Conservation (phyloP, 2,797 vertebrate genomes). For the Knipowitschia caucasica region DNA sequence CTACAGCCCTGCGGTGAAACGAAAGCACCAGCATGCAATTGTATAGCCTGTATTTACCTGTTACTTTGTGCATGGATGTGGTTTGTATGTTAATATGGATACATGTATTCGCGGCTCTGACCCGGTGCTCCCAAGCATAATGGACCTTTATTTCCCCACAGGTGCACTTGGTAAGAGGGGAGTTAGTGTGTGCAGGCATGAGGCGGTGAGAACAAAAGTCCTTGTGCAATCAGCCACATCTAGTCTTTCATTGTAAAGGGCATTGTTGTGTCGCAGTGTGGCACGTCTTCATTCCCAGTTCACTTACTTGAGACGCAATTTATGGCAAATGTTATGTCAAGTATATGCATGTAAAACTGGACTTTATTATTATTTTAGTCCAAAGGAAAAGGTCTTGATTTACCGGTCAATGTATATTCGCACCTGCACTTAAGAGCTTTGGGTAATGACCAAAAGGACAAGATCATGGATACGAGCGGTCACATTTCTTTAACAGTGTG, state of each 20-base stretch:
- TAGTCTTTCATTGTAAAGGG: constrained; percentile 16
- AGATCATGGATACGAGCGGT: too few relatives aligned
- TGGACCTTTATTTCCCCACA: constrained; percentile 44
- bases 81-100: constrained; percentile 21
- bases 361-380: too few relatives aligned
- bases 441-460: too few relatives aligned
- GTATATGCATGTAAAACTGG: background rate
- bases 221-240: constrained; percentile 40
- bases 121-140: constrained; percentile 48
- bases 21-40: constrained; percentile 45
- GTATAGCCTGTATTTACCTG: constrained; percentile 25
- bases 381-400: too few relatives aligned
- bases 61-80: constrained; percentile 17
- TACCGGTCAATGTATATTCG: too few relatives aligned
- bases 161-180: constrained; percentile 18
- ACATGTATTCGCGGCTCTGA: constrained; percentile 37
- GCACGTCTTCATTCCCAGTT: background rate
- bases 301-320: background rate
- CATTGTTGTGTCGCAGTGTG: background rate
- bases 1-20: constrained; percentile 32
- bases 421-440: too few relatives aligned
- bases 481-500: too few relatives aligned
- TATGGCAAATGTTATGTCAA: background rate
- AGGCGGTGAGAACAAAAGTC: constrained; percentile 27
- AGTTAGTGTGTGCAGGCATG: background rate